A percentile compares a stretch with the other conserved stretches of the same genome.
These are phyloP conservation scores for Halictus ligatus DNA, from an alignment of 2,888 invertebrate genomes.

Conservation along the genomic window DNA sequence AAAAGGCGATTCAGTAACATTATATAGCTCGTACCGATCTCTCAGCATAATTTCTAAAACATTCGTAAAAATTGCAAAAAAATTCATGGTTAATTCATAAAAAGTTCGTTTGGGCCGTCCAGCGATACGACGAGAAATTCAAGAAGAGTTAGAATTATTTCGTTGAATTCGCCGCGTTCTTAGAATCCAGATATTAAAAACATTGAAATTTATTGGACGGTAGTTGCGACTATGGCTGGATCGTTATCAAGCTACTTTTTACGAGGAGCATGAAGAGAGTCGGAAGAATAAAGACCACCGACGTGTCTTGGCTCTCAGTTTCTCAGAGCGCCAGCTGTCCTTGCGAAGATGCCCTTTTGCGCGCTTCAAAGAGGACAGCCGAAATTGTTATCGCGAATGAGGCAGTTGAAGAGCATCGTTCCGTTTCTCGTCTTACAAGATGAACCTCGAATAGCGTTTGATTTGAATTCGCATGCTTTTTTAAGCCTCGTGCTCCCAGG, in stretches of 20 bases:
- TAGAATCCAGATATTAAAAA: background rate
- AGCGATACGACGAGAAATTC: background rate
- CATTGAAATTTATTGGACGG: constrained; percentile 17
- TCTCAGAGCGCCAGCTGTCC: constrained; percentile 48
- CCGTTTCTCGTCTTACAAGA: constrained; percentile 8
- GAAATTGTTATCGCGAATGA: constrained; percentile 47
- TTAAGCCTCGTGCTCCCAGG: background rate
- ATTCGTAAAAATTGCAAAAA: no score
- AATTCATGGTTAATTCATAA: no score
- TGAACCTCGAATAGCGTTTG: constrained; percentile 2
- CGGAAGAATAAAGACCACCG: constrained; percentile 38
- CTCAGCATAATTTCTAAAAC: background rate
- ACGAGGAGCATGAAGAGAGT: constrained; percentile 46
- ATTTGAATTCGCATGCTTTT: background rate
- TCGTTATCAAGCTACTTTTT: constrained; percentile 64
- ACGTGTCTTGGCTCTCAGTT: constrained; percentile 48
- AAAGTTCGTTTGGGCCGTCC: background rate
- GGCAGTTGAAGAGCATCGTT: constrained; percentile 4
- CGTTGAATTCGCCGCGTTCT: background rate
- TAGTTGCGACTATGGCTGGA: constrained; percentile 42
- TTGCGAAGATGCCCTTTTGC: constrained; percentile 42
- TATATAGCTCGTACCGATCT: no score
- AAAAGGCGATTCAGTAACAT: no score
- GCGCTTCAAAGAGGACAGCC: constrained; percentile 53
- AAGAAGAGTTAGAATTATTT: background rate